Evolutionary conservation across 2,888 invertebrate species (phyloP), one percentile per base, ranked within the genome.

Genomic region (Drosophila pullipes): DNA sequence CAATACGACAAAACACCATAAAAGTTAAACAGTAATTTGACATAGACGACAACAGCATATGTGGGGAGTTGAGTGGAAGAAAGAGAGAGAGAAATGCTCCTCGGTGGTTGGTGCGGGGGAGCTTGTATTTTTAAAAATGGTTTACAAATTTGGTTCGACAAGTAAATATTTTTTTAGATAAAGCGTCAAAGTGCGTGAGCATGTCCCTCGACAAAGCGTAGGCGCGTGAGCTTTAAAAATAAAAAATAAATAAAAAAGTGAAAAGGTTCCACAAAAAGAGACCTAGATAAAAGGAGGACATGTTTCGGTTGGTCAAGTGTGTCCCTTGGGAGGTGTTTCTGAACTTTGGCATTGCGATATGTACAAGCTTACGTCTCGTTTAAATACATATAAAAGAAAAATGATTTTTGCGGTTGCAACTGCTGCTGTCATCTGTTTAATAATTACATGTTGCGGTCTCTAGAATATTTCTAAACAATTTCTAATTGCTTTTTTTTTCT

Each of bases 1-100:
- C 74, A 86, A 76, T 71, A 78, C 81, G 72, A 88, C 81, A 74
- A 89, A 89, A 85, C 70, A 85, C 85, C 82, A 85, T 85, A 87
- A 89, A 87, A 87, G 90, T 87, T 89, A 69, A 88, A 87, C 84
- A 89, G 84, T 90, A 85, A 90, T 90, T 90, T 86, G 89, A 86
- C 89, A 85, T 69, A 82, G 87, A 82, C 74, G 80, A 77, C 79
- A 73, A 76, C 65, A 77, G 71, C 90, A 90, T 83, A 86, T 89
- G 86, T 84, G 87, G 73, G 69, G 63, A 66, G 73, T 67, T 66
- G 35, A 41, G 1, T 6, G 35, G 9, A 25, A 22, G 16, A 37
- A 4, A 33, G 33, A 2, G n/a, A 22, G 52, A 28, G 25, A 6
- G 35, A 11, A 61, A 16, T 54, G 57, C 28, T 33, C 35, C 41